Percentiles rank a stretch among this genome's conserved stretches.
These are phyloP conservation scores for Diaphora mendica DNA, from an alignment of 2,888 invertebrate genomes.

Conservation along the genomic window DNA sequence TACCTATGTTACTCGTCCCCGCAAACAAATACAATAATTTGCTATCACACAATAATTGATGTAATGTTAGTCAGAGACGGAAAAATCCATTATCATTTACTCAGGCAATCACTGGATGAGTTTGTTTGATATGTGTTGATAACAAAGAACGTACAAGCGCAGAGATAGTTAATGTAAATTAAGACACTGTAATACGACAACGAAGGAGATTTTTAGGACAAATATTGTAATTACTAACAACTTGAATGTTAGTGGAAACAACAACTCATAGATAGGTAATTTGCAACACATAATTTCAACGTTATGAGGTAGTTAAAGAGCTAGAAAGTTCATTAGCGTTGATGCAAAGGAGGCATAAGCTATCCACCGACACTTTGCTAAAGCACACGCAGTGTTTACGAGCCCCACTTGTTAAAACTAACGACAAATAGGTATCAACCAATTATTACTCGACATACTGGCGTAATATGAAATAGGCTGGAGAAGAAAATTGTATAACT, in stretches of 20 bases:
- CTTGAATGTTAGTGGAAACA: slow-evolving; percentile 1
- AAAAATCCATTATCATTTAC: background rate
- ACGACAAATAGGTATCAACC: slow-evolving; percentile 18
- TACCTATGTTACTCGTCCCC: slow-evolving; percentile 44
- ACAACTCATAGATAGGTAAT: slow-evolving; percentile 24
- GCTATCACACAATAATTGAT: background rate
- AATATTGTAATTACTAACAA: slow-evolving; percentile 9
- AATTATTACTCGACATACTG: slow-evolving; percentile 11
- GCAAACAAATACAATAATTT: slow-evolving; percentile 36
- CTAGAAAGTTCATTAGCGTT: slow-evolving; percentile 39
- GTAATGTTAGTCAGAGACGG: background rate
- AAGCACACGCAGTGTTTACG: slow-evolving; percentile 32
- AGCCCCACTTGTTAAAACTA: slow-evolving; percentile 27
- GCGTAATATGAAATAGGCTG: slow-evolving; percentile 4
- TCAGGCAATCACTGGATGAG: background rate
- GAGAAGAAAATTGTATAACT: background rate
- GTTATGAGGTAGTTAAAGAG: slow-evolving; percentile 45
- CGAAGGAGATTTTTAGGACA: background rate
- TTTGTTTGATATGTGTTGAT: slow-evolving; percentile 2
- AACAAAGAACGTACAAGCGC: background rate
- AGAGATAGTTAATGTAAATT: slow-evolving; percentile 1
- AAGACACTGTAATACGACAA: background rate
- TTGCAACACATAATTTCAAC: slow-evolving; percentile 41
- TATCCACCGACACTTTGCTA: slow-evolving; percentile 25
- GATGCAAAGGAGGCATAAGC: slow-evolving; percentile 37